Evolutionary conservation across 2,797 vertebrate genomes (phyloP).

Genomic region (Neoniphon sammara): DNA sequence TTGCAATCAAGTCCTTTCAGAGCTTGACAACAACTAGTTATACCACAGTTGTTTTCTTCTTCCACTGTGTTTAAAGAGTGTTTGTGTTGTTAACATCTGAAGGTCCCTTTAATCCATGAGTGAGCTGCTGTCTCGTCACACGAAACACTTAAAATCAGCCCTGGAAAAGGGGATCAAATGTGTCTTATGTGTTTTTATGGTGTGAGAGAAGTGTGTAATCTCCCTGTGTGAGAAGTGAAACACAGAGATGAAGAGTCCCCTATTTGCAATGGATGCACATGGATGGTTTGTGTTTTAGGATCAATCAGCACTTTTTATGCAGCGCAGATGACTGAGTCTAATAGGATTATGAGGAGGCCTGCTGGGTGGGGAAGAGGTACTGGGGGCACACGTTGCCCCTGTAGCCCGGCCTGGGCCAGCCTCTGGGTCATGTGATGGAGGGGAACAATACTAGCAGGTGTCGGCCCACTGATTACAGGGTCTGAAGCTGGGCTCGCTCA

Average conservation of each 20-base stretch:
- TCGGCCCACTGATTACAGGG: slow-evolving; percentile 59
- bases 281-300: slow-evolving; percentile 45
- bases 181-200: not conserved
- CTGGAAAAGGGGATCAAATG: not conserved
- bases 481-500: slow-evolving; percentile 55
- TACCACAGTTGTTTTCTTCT: slow-evolving; percentile 16
- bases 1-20: not conserved
- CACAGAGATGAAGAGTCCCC: slow-evolving; percentile 1
- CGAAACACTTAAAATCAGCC: not conserved
- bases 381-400: slow-evolving; percentile 32
- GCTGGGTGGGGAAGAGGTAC: slow-evolving; percentile 36
- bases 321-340: slow-evolving; percentile 71
- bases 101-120: not conserved
- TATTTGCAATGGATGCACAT: slow-evolving; percentile 10
- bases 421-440: slow-evolving; percentile 67
- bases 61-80: not conserved
- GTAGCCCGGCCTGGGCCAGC: slow-evolving; percentile 17
- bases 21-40: not conserved
- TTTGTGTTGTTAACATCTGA: not conserved
- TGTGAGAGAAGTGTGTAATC: not conserved
- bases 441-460: slow-evolving; percentile 66
- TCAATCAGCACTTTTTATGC: slow-evolving; percentile 59
- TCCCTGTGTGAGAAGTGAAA: slow-evolving; percentile 22
- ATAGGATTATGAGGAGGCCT: slow-evolving; percentile 77
- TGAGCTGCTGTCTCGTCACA: not conserved